phyloP scores from a whole-genome alignment of 2,113 vertebrate genomes.

The Phyllostomus hastatus region DNA sequence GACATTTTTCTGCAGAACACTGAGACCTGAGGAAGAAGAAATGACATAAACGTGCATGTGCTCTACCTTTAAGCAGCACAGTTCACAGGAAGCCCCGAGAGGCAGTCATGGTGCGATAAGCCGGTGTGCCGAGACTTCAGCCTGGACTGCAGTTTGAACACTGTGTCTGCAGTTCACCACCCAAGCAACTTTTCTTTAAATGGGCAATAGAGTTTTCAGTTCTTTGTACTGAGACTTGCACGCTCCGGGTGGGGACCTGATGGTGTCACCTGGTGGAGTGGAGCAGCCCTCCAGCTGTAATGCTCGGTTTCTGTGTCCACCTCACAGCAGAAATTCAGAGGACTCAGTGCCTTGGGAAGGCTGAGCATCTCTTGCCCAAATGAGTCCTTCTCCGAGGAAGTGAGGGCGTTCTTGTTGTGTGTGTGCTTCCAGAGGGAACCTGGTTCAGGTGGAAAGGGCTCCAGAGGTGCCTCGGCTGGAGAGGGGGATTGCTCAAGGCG shows the following conservation, averaged over 20 bases:
- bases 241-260: not conserved
- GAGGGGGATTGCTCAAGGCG: not conserved
- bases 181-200: not conserved
- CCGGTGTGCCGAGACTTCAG: not conserved
- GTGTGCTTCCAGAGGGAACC: not conserved
- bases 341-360: not conserved
- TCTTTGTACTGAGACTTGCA: not conserved
- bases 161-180: not conserved
- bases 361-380: not conserved
- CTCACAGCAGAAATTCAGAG: not conserved
- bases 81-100: not conserved
- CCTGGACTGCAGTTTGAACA: not conserved
- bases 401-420: accelerated
- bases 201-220: not conserved
- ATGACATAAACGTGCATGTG: not conserved
- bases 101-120: not conserved
- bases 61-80: not conserved
- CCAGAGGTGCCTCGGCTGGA: not conserved
- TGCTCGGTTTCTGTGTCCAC: too few species aligned
- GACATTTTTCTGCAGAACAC: not conserved
- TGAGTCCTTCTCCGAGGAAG: not conserved
- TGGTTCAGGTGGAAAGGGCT: too few species aligned
- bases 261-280: not conserved
- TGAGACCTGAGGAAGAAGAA: not conserved
- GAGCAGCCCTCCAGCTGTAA: not conserved